Evolutionary conservation across 2,797 vertebrate species (phyloP).

Genomic region (Malurus leucopterus): DNA sequence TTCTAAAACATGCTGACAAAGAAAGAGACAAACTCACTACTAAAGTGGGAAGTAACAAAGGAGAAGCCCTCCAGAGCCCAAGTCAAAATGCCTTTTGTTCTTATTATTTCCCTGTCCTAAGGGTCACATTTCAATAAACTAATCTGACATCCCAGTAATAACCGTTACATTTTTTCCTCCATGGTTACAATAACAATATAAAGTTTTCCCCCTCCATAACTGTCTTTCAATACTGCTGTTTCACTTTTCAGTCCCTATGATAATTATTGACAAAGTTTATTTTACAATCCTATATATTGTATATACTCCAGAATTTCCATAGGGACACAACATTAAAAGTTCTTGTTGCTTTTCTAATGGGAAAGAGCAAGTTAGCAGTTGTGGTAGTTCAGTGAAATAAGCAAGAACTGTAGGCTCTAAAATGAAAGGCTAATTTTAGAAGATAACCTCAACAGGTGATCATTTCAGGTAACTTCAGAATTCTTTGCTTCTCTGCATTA

Average conservation of each 20-base stretch:
- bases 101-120: not conserved
- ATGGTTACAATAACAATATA: not conserved
- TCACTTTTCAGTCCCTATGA: not conserved
- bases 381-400: not conserved
- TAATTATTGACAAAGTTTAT: not conserved
- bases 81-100: not conserved
- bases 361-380: not conserved
- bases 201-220: fast-evolving
- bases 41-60: not conserved
- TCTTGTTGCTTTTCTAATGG: not conserved
- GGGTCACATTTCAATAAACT: not conserved
- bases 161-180: not conserved
- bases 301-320: not conserved
- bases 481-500: constrained; percentile 16
- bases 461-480: constrained; percentile 17
- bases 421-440: not conserved
- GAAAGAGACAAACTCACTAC: not conserved
- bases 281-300: not conserved
- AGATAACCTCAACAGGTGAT: constrained; percentile 10
- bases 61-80: not conserved
- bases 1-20: not conserved
- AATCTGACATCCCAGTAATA: not conserved
- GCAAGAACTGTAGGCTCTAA: not conserved
- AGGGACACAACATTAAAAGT: not conserved
- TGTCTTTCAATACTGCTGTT: not conserved